Conservation (phyloP, 2,888 invertebrate genomes). For the Galeopsomyia nigrocyanea region DNA sequence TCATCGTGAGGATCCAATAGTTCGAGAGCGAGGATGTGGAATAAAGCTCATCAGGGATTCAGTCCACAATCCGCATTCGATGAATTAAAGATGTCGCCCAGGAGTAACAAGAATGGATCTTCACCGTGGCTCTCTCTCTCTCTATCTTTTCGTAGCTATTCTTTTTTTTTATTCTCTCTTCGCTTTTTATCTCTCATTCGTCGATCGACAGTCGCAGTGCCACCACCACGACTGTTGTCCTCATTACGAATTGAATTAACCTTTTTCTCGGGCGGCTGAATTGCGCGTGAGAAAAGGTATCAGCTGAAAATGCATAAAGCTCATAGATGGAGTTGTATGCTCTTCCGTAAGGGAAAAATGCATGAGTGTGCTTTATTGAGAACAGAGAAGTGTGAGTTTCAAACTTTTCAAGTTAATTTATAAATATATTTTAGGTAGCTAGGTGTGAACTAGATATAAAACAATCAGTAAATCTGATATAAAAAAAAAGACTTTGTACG, state of each 20-base stretch:
- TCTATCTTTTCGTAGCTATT: slow-evolving; percentile 41
- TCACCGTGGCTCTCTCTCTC: slow-evolving; percentile 43
- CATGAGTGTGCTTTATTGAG: no score
- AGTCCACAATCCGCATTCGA: slow-evolving; percentile 68
- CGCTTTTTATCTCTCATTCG: slow-evolving; percentile 36
- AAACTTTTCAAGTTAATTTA: no score
- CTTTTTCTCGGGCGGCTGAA: slow-evolving; percentile 24
- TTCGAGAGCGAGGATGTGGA: slow-evolving; percentile 66
- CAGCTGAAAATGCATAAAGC: no score
- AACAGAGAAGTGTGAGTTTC: no score
- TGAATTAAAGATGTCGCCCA: slow-evolving; percentile 68
- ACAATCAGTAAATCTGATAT: no score
- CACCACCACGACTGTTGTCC: slow-evolving; percentile 44
- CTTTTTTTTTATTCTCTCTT: slow-evolving; percentile 10
- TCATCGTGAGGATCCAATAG: slow-evolving; percentile 63
- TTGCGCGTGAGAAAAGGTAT: no score
- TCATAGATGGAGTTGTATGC: no score
- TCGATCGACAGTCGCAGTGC: slow-evolving; percentile 50
- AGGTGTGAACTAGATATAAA: no score
- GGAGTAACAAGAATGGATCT: slow-evolving; percentile 67
- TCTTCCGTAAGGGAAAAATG: no score
- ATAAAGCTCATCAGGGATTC: slow-evolving; percentile 68
- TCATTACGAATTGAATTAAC: slow-evolving; percentile 58
- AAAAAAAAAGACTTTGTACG: no score
- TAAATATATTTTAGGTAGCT: no score